Percentiles rank a stretch among this genome's conserved stretches.
Evolutionary conservation across 2,797 vertebrate genomes (phyloP).

Genomic region (Lutjanus argentimaculatus): DNA sequence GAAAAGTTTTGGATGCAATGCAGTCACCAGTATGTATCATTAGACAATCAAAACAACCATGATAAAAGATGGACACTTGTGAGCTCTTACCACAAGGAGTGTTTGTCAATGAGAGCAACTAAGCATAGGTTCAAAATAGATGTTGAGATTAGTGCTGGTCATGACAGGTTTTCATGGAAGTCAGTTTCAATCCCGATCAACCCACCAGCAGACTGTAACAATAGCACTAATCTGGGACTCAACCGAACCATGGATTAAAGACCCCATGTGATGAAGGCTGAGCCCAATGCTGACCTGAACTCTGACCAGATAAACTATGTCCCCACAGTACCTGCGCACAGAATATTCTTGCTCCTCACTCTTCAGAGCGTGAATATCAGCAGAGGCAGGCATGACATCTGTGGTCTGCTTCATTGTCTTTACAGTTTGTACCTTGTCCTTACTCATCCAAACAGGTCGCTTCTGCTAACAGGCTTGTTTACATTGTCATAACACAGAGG

Average conservation of each 20-base stretch:
- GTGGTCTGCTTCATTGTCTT: constrained; percentile 32
- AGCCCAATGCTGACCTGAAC: constrained; percentile 77
- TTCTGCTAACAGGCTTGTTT: constrained; percentile 54
- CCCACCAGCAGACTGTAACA: constrained; percentile 77
- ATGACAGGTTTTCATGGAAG: constrained; percentile 75
- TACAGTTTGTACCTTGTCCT: constrained; percentile 9
- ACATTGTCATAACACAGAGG: constrained; percentile 33
- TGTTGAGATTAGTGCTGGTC: constrained; percentile 75
- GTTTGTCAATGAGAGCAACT: constrained; percentile 49
- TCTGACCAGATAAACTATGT: constrained; percentile 66
- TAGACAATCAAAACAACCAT: constrained; percentile 53
- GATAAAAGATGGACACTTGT: constrained; percentile 26
- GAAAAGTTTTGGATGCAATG: constrained; percentile 11
- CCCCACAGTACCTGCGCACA: constrained; percentile 30
- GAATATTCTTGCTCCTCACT: constrained; percentile 33
- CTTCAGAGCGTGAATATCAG: constrained; percentile 30
- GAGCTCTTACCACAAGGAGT: constrained; percentile 20
- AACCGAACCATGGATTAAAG: constrained; percentile 76
- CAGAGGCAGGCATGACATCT: constrained; percentile 31
- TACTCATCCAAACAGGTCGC: constrained; percentile 44
- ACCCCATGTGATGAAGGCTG: constrained; percentile 81
- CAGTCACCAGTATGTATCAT: constrained; percentile 40
- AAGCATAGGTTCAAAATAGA: constrained; percentile 70
- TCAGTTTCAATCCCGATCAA: constrained; percentile 77
- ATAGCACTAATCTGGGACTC: constrained; percentile 80